phyloP scores from a whole-genome alignment of 2,888 invertebrate genomes.

The Alentia gelatinosa region DNA sequence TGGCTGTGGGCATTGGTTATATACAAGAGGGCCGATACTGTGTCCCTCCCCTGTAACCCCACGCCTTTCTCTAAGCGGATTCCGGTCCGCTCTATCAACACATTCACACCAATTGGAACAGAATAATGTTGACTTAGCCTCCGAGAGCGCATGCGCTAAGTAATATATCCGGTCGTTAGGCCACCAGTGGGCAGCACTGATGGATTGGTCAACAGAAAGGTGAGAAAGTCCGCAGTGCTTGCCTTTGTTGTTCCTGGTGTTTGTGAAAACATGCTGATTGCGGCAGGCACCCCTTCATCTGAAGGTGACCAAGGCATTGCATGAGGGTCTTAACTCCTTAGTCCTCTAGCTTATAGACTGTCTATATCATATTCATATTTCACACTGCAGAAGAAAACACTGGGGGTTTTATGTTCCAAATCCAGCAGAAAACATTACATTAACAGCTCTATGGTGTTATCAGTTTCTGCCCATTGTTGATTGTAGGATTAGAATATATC shows the following conservation, averaged over 20 bases:
- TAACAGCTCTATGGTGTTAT: too few species aligned
- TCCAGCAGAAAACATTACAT: too few species aligned
- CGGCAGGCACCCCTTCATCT: neutral
- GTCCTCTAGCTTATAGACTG: too few species aligned
- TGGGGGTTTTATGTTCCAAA: too few species aligned
- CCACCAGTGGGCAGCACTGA: neutral
- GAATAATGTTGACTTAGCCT: slow-evolving; percentile 35
- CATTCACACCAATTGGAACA: slow-evolving; percentile 22
- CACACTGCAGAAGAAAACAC: too few species aligned
- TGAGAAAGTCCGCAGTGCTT: neutral
- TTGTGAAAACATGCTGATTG: neutral
- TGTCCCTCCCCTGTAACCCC: too few species aligned
- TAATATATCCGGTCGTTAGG: slow-evolving; percentile 29
- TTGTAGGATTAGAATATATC: too few species aligned
- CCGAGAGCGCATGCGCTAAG: slow-evolving; percentile 33
- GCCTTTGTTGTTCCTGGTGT: neutral
- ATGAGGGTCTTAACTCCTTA: too few species aligned
- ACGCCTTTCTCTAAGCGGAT: neutral
- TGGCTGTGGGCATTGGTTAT: neutral
- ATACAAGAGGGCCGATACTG: neutral
- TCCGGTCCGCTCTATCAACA: neutral
- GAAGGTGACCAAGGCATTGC: neutral
- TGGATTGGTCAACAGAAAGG: slow-evolving; percentile 46
- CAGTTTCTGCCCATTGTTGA: too few species aligned
- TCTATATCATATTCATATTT: too few species aligned